A percentile compares a stretch with the other conserved stretches of the same genome.
These are phyloP conservation scores for Tadarida brasiliensis DNA, from an alignment of 2,797 vertebrate genomes.

Conservation along the genomic window DNA sequence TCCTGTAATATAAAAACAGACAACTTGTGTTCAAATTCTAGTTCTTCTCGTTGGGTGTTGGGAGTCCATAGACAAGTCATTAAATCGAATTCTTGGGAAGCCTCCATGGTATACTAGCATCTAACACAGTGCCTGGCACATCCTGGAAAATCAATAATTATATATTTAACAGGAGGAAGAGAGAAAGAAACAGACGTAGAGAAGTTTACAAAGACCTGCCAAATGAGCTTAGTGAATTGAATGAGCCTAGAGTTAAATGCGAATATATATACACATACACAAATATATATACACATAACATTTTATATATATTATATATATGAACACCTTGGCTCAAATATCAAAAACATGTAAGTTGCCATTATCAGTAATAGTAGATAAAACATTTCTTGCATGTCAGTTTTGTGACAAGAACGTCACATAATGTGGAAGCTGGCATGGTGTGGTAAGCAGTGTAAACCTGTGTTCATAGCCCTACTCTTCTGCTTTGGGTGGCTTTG, in stretches of 20 bases:
- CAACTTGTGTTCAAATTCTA: background rate
- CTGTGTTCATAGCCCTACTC: background rate
- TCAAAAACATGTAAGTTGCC: background rate
- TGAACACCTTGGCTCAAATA: slow-evolving; percentile 16
- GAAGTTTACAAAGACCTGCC: background rate
- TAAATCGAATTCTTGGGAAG: background rate
- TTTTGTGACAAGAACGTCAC: background rate
- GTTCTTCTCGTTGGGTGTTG: background rate
- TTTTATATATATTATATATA: background rate
- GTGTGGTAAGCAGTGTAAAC: background rate
- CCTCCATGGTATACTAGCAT: background rate
- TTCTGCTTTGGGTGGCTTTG: background rate
- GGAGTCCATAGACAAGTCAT: background rate
- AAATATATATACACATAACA: background rate
- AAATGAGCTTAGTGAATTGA: background rate
- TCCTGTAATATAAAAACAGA: slow-evolving; percentile 26
- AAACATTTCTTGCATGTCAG: background rate
- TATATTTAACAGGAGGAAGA: background rate
- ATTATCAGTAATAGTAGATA: background rate
- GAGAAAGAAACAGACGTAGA: background rate
- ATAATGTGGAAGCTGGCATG: background rate
- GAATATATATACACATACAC: background rate
- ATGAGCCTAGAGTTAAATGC: slow-evolving; percentile 4
- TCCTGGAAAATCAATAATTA: background rate
- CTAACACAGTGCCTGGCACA: background rate